Evolutionary conservation across 2,797 vertebrate genomes (phyloP).

Genomic region (Eptatretus atami): DNA sequence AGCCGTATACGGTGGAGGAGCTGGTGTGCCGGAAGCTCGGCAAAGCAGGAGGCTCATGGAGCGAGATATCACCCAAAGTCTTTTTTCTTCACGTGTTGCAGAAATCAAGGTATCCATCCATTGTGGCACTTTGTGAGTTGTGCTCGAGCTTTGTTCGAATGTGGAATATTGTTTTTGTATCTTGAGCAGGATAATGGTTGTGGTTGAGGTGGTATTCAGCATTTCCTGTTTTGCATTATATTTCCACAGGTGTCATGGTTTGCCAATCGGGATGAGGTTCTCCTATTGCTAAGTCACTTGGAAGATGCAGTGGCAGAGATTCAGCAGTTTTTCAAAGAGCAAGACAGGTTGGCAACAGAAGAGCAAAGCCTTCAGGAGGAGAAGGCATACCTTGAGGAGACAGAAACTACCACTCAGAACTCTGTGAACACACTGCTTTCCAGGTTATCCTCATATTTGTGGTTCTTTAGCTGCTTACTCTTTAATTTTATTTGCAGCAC

Average conservation of each 20-base stretch:
- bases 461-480: no score
- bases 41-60: conserved; percentile 97
- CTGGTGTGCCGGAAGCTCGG: conserved; percentile 79
- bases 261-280: conserved; percentile 89
- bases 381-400: conserved; percentile 53
- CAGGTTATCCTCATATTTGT: conserved; percentile 13
- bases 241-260: conserved; percentile 71
- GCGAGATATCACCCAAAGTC: conserved; percentile 79
- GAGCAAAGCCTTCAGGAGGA: conserved; percentile 40
- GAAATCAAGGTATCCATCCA: conserved; percentile 56
- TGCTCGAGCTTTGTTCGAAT: not conserved
- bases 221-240: not conserved
- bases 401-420: conserved; percentile 43
- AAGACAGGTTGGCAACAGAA: conserved; percentile 48
- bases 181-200: not conserved
- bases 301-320: conserved; percentile 35
- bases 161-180: not conserved
- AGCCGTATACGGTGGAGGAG: conserved; percentile 78
- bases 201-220: not conserved
- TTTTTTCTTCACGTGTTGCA: conserved; percentile 82
- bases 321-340: conserved; percentile 14
- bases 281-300: conserved; percentile 52
- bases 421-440: conserved; percentile 53
- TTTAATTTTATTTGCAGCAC: no score
- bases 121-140: conserved; percentile 7